These are phyloP conservation scores for Maccullochella peelii DNA, from an alignment of 2,113 vertebrate genomes.

Conservation along the genomic window DNA sequence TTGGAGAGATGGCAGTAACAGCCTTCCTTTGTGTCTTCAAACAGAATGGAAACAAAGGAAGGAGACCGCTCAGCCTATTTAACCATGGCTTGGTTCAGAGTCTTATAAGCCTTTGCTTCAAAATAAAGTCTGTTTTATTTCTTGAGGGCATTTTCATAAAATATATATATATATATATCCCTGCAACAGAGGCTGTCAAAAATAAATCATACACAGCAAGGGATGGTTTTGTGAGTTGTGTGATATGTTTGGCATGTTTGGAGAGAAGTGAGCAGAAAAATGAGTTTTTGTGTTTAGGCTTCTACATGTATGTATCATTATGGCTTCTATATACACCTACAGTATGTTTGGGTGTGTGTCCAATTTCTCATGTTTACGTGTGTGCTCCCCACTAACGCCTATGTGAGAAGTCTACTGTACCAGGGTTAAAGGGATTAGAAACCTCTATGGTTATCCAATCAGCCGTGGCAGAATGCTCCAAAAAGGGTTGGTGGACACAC, in stretches of 20 bases:
- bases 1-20: slow-evolving; percentile 51
- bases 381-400: neutral
- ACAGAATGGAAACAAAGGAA: slow-evolving; percentile 49
- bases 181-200: slow-evolving; percentile 24
- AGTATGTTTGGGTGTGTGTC: neutral
- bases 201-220: slow-evolving; percentile 29
- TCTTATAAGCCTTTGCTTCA: slow-evolving; percentile 14
- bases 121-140: slow-evolving; percentile 42
- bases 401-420: slow-evolving; percentile 18
- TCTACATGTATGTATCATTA: neutral
- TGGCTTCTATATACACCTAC: neutral
- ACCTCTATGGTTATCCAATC: slow-evolving; percentile 69
- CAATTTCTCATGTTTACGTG: slow-evolving; percentile 6
- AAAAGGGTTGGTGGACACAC: slow-evolving; percentile 57
- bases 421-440: slow-evolving; percentile 74
- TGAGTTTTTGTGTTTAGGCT: neutral
- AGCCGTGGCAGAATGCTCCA: slow-evolving; percentile 59
- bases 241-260: neutral
- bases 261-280: neutral
- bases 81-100: slow-evolving; percentile 16
- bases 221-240: neutral
- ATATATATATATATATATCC: slow-evolving; percentile 24
- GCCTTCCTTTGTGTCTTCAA: slow-evolving; percentile 52
- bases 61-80: slow-evolving; percentile 30
- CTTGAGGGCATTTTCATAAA: slow-evolving; percentile 54